Evolutionary conservation across 2,797 vertebrate species (phyloP).

Genomic region (Esox masquinongy): DNA sequence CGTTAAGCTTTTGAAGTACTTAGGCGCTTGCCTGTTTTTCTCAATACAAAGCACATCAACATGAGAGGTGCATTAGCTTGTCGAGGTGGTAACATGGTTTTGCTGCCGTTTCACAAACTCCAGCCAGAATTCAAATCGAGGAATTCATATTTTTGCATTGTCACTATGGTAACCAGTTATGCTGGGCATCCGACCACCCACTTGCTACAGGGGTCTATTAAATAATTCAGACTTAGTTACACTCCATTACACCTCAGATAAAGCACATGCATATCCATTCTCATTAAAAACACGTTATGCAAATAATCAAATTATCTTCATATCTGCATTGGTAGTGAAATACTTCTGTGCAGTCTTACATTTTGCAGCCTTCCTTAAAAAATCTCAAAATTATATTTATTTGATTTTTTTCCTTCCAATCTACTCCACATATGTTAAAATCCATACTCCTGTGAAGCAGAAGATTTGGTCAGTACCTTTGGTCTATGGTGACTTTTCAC

Average conservation of each 20-base stretch:
- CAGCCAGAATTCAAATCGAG: background rate
- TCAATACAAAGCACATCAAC: background rate
- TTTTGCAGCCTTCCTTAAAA: too few species aligned
- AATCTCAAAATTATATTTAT: too few species aligned
- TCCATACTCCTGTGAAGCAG: too few species aligned
- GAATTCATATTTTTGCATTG: background rate
- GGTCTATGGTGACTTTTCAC: too few species aligned
- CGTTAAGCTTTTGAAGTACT: background rate
- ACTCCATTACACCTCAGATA: background rate
- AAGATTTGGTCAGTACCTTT: too few species aligned
- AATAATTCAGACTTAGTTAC: background rate
- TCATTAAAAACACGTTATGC: background rate
- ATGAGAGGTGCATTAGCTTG: background rate
- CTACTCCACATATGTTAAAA: too few species aligned
- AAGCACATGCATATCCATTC: background rate
- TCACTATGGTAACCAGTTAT: background rate
- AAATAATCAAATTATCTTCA: background rate
- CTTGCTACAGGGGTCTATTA: background rate
- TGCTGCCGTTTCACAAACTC: background rate
- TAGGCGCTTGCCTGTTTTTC: background rate
- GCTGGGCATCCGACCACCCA: background rate
- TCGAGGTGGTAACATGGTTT: background rate
- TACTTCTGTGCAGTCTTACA: too few species aligned
- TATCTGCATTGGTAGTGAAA: too few species aligned
- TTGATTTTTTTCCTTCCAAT: too few species aligned